Evolutionary conservation across 2,888 invertebrate genomes (phyloP), one percentile per base, ranked within the genome.

Genomic region (Euclidia mi): DNA sequence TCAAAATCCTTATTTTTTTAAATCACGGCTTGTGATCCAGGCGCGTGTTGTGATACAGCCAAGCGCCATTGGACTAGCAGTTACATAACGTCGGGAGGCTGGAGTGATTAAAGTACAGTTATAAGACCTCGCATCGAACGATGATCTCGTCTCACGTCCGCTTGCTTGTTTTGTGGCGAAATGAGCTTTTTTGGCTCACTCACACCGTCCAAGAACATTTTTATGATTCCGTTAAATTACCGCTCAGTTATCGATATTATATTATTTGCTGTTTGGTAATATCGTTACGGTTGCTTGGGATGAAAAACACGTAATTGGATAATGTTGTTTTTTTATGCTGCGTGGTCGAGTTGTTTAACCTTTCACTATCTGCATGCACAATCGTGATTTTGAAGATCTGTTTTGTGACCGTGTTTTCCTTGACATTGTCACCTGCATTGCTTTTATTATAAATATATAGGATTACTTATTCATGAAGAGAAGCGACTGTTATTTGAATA

Each of bases 61-160:
- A 76, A 86, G 82, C 87, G 83, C 80, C 72, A 68, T 83, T 88
- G 90, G 90, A 94, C 94, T 94, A 91, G 86, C 76, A 78, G 87
- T 94, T 93, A 87, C 92, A 83, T 94, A 92, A 94, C 82, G 85
- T 69, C 78, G 85, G 89, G 88, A 91, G 87, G 82, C 88, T 87
- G 87, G 66, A 73, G 72, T 83, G 86, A 88, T 89, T 82, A 85
- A 84, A 89, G 88, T 94, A 95, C 95, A 90, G 94, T 95, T 95
- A 95, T 78, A 84, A 92, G 93, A 90, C 92, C 94, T 91, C 92
- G 89, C 80, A 43, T 74, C 79, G 82, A 87, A 76, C 94, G 94
- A 94, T 94, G 94, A 94, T 94, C 93, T 93, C 90, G 60, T 61
- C 74, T 61, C 65, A 65, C 70, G 71, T 78, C 77, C 85, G 82